Base-by-base conservation (phyloP, 1,140 invertebrate species). In the Musca vetustissima region DNA sequence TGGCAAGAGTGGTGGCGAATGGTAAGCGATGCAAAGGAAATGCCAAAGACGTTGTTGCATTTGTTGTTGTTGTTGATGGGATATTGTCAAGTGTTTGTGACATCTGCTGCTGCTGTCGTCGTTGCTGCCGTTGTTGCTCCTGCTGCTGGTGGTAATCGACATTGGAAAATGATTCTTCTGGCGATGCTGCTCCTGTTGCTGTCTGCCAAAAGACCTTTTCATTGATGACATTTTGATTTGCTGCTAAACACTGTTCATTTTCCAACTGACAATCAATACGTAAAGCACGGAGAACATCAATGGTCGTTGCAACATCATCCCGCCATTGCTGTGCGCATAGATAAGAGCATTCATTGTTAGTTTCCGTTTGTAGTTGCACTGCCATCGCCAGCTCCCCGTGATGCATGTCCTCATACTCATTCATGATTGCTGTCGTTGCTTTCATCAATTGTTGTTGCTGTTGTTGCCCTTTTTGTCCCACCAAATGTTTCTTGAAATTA, bases 211-310 rank as follows among this genome's bases (percentile, higher is more conserved):
- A 28, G 22, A 24, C 2, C 21, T 48, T 25, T 64, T 25, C 48
- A 25, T 50, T 50, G 43, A 65, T 25, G 64, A 65, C 48, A 65
- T 49, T 48, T 65, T 65, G 64, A 48, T 65, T 65, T 65, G 64
- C 21, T 65, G 48, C 48, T 65, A 49, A 28, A 65, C 49, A 53
- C 8, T 67, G 48, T 43, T 52, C 24, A 22, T 67, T 17, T 55
- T 67, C 22, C 2, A 15, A 24, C 25, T 67, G 65, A 67, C 50
- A 67, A 59, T 52, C 24, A 21, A 43, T 43, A 43, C 36, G 36
- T 43, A 43, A 13, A 43, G 36, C 25, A 24, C 8, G 19, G 9
- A 25, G 19, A 25, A 22, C 57, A 32, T 61, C 57, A 17, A 28
- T 22, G 19, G 24, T 28, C 19, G 19, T 7, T 28, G 57, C 7